A percentile compares a stretch with the other conserved stretches of the same genome.
Evolutionary conservation across 1,140 invertebrate genomes (phyloP).

Genomic region (Subanguina moxae): DNA sequence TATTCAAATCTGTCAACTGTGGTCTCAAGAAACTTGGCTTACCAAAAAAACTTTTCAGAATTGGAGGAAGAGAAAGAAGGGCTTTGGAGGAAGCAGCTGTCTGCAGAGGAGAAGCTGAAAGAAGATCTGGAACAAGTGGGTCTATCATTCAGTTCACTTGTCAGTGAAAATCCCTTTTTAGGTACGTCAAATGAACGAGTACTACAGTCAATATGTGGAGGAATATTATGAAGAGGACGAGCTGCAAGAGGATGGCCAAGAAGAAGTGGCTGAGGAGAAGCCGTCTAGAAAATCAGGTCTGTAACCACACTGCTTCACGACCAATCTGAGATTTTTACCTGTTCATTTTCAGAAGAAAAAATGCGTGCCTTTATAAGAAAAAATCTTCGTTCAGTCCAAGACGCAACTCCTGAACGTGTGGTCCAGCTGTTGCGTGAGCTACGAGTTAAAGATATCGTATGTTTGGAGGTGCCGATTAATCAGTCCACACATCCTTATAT

Average conservation of each 20-base stretch:
- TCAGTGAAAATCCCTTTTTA: too few relatives aligned
- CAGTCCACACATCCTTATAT: slow-evolving; percentile 1
- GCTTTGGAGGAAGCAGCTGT: not conserved
- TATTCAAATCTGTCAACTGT: too few relatives aligned
- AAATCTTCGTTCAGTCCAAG: not conserved
- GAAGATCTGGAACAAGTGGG: not conserved
- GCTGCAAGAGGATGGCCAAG: slow-evolving; percentile 3
- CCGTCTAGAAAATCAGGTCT: not conserved
- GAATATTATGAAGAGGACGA: slow-evolving; percentile 18
- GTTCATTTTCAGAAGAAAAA: not conserved
- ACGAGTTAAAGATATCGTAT: slow-evolving; percentile 17
- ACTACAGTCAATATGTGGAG: slow-evolving; percentile 21
- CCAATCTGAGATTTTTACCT: not conserved
- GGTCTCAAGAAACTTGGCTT: too few relatives aligned
- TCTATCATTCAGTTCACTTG: too few relatives aligned
- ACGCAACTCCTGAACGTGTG: slow-evolving; percentile 9
- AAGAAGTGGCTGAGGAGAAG: slow-evolving; percentile 1
- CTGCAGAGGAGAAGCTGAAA: not conserved
- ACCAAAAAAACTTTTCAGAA: too few relatives aligned
- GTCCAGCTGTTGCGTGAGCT: slow-evolving; percentile 9
- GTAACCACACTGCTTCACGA: too few relatives aligned
- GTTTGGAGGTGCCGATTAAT: slow-evolving; percentile 3
- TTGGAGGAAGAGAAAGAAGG: too few relatives aligned
- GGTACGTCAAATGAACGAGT: slow-evolving; percentile 18
- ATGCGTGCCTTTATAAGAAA: not conserved